phyloP scores from a whole-genome alignment of 2,888 invertebrate genomes.

The Agrenia bidenticulata region DNA sequence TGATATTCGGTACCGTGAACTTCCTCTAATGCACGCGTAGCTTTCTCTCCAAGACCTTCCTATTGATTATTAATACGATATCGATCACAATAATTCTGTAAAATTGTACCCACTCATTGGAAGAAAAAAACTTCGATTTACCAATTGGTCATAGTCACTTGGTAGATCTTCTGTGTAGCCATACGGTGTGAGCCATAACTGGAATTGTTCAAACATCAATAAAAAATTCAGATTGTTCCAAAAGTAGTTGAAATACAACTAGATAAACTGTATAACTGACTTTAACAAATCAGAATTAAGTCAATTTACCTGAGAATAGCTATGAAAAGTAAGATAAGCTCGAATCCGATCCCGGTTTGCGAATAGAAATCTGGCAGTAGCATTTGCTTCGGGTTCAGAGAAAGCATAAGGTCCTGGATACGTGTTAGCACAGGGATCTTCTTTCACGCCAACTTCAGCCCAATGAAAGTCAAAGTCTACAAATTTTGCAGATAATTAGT shows the following conservation, averaged over 20 bases:
- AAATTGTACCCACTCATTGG: not conserved
- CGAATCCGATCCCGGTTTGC: slow-evolving; percentile 55
- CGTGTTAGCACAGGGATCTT: slow-evolving; percentile 57
- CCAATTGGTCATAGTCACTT: slow-evolving; percentile 62
- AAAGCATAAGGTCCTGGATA: slow-evolving; percentile 60
- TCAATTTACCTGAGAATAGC: slow-evolving; percentile 63
- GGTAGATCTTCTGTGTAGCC: slow-evolving; percentile 58
- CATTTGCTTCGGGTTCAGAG: slow-evolving; percentile 64
- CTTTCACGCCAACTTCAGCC: slow-evolving; percentile 60
- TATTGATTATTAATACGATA: slow-evolving; percentile 25
- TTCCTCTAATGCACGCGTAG: slow-evolving; percentile 64
- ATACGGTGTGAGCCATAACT: slow-evolving; percentile 64
- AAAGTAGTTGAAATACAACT: not conserved
- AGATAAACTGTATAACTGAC: not conserved
- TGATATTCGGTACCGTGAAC: slow-evolving; percentile 67
- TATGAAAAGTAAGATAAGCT: slow-evolving; percentile 66
- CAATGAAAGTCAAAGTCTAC: slow-evolving; percentile 60
- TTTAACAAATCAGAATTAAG: not conserved
- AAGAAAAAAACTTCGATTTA: slow-evolving; percentile 45
- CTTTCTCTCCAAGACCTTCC: slow-evolving; percentile 64
- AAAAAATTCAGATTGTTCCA: no score
- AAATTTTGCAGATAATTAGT: no score
- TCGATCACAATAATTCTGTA: not conserved
- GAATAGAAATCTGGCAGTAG: slow-evolving; percentile 65
- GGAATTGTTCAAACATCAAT: no score